Base-by-base conservation (phyloP, 2,797 vertebrate species). In the Xyrichtys novacula region DNA sequence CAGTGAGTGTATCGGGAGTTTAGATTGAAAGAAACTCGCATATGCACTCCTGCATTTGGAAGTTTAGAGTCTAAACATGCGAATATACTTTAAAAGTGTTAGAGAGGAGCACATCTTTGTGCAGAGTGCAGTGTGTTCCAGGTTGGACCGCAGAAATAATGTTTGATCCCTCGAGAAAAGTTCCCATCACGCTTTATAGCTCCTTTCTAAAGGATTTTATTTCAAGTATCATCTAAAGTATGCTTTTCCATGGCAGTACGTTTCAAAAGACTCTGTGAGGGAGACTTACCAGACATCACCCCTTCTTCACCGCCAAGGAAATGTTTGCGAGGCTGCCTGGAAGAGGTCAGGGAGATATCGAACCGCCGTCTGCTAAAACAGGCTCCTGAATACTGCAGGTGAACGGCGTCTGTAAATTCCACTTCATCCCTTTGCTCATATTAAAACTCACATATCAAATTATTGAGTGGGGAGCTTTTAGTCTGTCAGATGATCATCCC, bases 301-400 rank as follows among this genome's bases (percentile, higher is more conserved):
- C 54, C 68, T 54, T 34, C 38, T 78, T 70, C 47, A 16, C 31
- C n/a, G 0, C 52, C 65, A 58, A 58, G 43, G 54, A 77, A 88
- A 71, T 74, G 63, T 84, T 88, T 88, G 73, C 66, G 29, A 64
- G 42, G 60, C 60, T 49, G 42, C 44, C 65, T 66, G 67, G 52
- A 78, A 68, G 81, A 87, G 85, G 83, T 89, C 86, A 77, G 57
- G 29, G 56, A 78, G 72, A 78, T 81, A 82, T 82, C 39, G 65
- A 85, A 48, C 80, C 58, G 71, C 38, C 44, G 56, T 76, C 76
- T 75, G 69, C 74, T 83, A 48, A 58, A 81, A 83, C 74, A 82
- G 44, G 63, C 75, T 64, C 65, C 39, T 2, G 42, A 53, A 38
- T 38, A 32, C 19, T 26, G 70, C 78, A 75, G 62, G 74, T 80